Percentiles rank a stretch among this genome's conserved stretches.
These are phyloP conservation scores for Aviceda subcristata DNA, from an alignment of 2,113 vertebrate species.

Conservation along the genomic window DNA sequence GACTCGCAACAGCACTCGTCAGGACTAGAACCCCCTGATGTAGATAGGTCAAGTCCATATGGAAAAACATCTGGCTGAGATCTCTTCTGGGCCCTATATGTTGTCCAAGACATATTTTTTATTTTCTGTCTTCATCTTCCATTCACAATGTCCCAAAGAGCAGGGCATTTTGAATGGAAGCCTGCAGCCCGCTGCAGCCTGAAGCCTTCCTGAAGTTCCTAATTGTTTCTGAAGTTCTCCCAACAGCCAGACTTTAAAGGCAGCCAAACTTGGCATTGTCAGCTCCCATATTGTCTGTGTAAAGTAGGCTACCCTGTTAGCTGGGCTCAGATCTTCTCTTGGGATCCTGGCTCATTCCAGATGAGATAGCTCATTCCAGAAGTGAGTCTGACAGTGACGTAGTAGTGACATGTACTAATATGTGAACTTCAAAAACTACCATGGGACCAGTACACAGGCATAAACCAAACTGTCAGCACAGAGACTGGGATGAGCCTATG, in stretches of 20 bases:
- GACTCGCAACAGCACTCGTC: neutral
- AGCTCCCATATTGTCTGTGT: neutral
- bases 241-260: neutral
- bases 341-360: neutral
- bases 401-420: neutral
- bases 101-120: neutral
- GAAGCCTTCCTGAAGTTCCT: neutral
- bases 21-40: neutral
- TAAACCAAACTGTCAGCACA: neutral
- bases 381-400: neutral
- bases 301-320: neutral
- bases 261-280: neutral
- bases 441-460: neutral
- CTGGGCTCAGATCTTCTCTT: neutral
- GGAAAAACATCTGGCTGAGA: neutral
- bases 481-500: neutral
- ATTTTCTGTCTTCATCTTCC: neutral
- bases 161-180: neutral
- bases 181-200: neutral
- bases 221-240: neutral
- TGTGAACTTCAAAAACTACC: neutral
- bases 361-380: neutral
- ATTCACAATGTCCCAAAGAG: neutral
- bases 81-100: neutral
- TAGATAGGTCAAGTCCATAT: neutral